Percentiles rank a stretch among this genome's conserved stretches.
Conservation (phyloP, 2,797 vertebrate species). For the Malurus splendens region DNA sequence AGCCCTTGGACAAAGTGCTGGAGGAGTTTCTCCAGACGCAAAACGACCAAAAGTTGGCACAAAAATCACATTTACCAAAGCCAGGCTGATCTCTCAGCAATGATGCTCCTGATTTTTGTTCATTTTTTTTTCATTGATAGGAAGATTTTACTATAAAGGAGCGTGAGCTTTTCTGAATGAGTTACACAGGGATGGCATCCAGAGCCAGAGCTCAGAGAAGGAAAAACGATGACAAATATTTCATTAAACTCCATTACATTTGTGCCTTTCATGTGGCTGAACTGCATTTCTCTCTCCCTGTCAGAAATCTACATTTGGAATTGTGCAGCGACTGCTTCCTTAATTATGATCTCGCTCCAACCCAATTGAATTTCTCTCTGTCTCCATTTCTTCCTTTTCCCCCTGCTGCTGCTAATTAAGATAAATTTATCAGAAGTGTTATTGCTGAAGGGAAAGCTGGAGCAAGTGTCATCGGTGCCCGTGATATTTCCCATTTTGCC, state of each 20-base stretch:
- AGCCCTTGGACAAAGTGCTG: fast-evolving
- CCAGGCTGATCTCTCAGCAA: background rate
- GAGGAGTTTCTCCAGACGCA: background rate
- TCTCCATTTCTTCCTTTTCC: constrained; percentile 34
- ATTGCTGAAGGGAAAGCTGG: constrained; percentile 37
- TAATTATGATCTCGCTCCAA: constrained; percentile 50
- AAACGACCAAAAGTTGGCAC: background rate
- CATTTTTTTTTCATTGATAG: background rate
- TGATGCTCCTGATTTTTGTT: background rate
- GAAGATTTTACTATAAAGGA: background rate
- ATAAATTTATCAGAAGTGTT: constrained; percentile 57
- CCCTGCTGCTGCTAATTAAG: constrained; percentile 58
- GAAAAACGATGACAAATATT: background rate
- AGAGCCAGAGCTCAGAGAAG: background rate
- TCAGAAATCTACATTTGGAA: constrained; percentile 21
- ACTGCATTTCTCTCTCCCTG: background rate
- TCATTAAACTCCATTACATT: background rate
- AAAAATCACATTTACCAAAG: background rate
- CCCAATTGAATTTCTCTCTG: constrained; percentile 27
- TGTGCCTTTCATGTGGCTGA: background rate
- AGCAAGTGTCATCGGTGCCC: constrained; percentile 41
- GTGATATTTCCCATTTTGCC: constrained; percentile 43
- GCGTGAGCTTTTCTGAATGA: background rate
- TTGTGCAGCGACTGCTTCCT: background rate
- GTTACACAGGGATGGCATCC: background rate